Evolutionary conservation across 2,113 vertebrate species (phyloP).

Genomic region (Brachyhypopomus gauderio): DNA sequence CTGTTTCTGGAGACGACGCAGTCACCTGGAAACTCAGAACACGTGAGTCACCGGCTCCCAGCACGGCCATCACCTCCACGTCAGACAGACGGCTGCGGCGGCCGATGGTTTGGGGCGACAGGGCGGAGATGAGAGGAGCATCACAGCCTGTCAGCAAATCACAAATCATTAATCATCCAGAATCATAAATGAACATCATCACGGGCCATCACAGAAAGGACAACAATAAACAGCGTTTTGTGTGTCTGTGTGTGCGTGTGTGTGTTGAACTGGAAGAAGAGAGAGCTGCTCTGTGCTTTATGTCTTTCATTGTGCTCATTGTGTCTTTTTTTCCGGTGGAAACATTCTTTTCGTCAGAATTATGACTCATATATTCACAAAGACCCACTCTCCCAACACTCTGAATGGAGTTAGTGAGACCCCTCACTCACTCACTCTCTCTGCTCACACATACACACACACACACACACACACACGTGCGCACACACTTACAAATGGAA

Average conservation of each 20-base stretch:
- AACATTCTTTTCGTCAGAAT: slow-evolving; percentile 49
- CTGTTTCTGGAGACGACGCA: no score
- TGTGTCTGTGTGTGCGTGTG: slow-evolving; percentile 18
- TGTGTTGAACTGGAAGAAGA: slow-evolving; percentile 26
- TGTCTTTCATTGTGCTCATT: slow-evolving; percentile 40
- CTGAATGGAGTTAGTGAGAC: slow-evolving; percentile 47
- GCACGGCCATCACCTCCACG: no score
- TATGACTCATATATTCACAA: slow-evolving; percentile 53
- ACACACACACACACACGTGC: slow-evolving; percentile 1
- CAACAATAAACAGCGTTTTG: neutral
- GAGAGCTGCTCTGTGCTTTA: slow-evolving; percentile 35
- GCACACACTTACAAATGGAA: slow-evolving; percentile 33
- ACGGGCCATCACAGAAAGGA: neutral
- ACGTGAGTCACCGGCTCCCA: no score
- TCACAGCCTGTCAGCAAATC: no score
- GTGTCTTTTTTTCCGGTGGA: slow-evolving; percentile 45
- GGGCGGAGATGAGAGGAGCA: no score
- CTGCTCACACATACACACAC: slow-evolving; percentile 11
- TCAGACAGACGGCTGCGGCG: no score
- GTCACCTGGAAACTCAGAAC: no score
- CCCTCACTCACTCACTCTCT: slow-evolving; percentile 34
- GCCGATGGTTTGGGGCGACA: no score
- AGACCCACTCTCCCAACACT: slow-evolving; percentile 39
- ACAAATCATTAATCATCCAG: no score
- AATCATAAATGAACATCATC: no score